Base-by-base conservation (phyloP, 2,888 invertebrate species). In the Piscicola geometra region DNA sequence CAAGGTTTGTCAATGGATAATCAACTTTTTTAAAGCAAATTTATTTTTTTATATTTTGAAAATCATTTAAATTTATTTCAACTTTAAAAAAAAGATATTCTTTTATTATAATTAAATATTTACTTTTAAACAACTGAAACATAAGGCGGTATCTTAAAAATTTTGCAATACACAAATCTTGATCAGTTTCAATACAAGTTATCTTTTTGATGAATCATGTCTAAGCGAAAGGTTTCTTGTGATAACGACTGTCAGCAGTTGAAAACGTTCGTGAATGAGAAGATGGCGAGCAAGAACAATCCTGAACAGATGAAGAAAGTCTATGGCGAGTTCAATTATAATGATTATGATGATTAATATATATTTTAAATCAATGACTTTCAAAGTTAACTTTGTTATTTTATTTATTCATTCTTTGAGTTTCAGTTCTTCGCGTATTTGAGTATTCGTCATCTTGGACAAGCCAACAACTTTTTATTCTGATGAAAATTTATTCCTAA, bases 271-370 rank as follows among this genome's bases (percentile, higher is more conserved):
- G 60, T 56, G 60, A 56, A 56, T 21, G 25, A 25, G 5, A 56
- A 56, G 25, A 56, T 56, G n/a, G 60, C 60, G 3, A 56, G 25
- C n/a, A 25, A 18, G n/a, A 56, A 56, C 60, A 21, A 56, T n/a
- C 60, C 60, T 25, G 60, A 56, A 21, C 9, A 56, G 25, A 56
- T 56, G 60, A 56, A 56, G n/a, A 56, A 56, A 56, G 60, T 56
- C 3, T 56, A 25, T 56, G 60, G 60, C n/a, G 21, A 56, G 60
- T 56, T 56, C 5, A 47, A 47, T 21, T 47, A 15, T 47, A 47
- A 15, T 47, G 21, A 56, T 56, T 56, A 56, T 18, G 25, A 56
- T 25, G 21, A 18, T 56, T 21, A 9, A 18, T 3, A 56, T 47
- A 47, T 47, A 15, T 47, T 47, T 47, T 47, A 15, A 47, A 47